These are phyloP conservation scores for Ochotona curzoniae DNA, from an alignment of 2,113 vertebrate genomes.

Conservation along the genomic window DNA sequence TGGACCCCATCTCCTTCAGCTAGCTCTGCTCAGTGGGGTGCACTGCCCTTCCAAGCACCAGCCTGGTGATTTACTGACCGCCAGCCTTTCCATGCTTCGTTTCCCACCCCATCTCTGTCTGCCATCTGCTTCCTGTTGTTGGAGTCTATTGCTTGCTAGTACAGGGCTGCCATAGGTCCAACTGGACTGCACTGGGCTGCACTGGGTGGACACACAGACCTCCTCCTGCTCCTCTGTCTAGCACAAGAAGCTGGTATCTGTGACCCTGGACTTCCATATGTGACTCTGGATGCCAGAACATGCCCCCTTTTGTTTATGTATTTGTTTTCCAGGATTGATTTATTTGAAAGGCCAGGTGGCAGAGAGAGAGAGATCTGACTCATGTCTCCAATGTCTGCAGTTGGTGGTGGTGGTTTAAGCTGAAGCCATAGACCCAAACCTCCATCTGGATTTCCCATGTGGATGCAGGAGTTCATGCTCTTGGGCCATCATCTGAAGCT, in stretches of 20 bases:
- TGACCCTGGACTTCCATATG: background rate
- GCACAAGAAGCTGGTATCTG: background rate
- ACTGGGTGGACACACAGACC: background rate
- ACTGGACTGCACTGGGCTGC: background rate
- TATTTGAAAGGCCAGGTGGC: too few species aligned
- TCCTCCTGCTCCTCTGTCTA: background rate
- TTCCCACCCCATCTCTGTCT: background rate
- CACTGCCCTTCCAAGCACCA: background rate
- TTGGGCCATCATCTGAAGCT: too few species aligned
- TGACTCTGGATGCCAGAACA: background rate
- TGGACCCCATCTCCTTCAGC: background rate
- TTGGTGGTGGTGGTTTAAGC: too few species aligned
- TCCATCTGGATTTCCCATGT: too few species aligned
- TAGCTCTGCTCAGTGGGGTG: background rate
- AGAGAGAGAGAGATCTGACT: too few species aligned
- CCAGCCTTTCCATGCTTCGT: fast-evolving
- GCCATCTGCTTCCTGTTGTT: fast-evolving
- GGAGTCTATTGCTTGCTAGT: background rate
- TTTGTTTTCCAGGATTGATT: too few species aligned
- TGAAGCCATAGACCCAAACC: too few species aligned
- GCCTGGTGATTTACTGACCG: background rate
- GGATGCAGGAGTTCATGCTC: too few species aligned
- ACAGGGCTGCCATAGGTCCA: background rate
- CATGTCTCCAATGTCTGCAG: too few species aligned
- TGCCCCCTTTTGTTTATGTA: background rate